Percentiles rank a stretch among this genome's conserved stretches.
Evolutionary conservation across 2,113 vertebrate species (phyloP).

Genomic region (Todiramphus chloris): DNA sequence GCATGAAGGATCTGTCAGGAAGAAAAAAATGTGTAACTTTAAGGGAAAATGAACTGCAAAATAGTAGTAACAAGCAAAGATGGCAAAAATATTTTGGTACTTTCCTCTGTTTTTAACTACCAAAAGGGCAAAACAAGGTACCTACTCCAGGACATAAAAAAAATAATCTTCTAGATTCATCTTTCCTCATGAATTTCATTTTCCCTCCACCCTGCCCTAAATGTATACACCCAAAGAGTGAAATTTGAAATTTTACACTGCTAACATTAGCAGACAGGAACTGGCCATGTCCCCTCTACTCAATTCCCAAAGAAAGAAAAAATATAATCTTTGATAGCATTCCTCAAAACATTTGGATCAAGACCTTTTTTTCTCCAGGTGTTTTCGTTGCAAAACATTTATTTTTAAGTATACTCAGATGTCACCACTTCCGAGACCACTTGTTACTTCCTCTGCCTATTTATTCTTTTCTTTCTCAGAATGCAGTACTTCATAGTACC

Average conservation of each 20-base stretch:
- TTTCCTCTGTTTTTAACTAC: background rate
- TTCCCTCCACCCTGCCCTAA: background rate
- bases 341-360: background rate
- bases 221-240: background rate
- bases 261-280: background rate
- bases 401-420: background rate
- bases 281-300: background rate
- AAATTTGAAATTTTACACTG: background rate
- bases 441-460: background rate
- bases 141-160: background rate
- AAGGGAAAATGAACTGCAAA: background rate
- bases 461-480: background rate
- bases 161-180: background rate
- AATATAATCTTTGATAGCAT: background rate
- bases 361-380: background rate
- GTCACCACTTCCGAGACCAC: background rate
- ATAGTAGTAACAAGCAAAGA: background rate
- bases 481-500: background rate
- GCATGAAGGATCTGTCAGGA: constrained; percentile 26
- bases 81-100: background rate
- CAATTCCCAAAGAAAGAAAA: background rate
- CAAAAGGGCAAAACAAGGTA: background rate
- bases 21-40: background rate
- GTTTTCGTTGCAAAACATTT: background rate
- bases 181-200: background rate